Percentiles rank a stretch among this genome's conserved stretches.
These are phyloP conservation scores for Pseudanteris insignis DNA, from an alignment of 2,888 invertebrate species.

Conservation along the genomic window DNA sequence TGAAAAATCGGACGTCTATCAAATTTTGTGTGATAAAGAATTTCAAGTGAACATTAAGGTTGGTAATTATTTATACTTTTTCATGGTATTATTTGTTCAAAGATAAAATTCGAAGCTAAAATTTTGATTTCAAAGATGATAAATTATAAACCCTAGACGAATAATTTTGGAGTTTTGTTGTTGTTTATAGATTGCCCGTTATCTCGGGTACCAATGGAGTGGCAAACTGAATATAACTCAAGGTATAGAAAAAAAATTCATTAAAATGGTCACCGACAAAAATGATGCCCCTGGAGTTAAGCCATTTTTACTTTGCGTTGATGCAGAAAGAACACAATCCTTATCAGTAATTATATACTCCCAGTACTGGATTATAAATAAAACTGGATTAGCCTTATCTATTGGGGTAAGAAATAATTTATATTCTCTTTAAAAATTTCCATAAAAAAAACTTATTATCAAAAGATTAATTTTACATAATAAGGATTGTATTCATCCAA, in stretches of 20 bases:
- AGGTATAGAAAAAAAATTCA: conserved; percentile 72
- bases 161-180: too few species aligned
- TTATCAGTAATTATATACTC: conserved; percentile 78
- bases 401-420: too few species aligned
- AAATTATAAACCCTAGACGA: too few species aligned
- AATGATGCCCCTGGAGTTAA: conserved; percentile 73
- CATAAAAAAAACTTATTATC: too few species aligned
- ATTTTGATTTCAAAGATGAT: too few species aligned
- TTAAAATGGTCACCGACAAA: conserved; percentile 74
- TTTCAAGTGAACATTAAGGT: conserved; percentile 68
- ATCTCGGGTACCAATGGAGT: conserved; percentile 76
- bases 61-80: conserved; percentile 18
- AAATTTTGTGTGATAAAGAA: conserved; percentile 72
- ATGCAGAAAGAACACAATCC: conserved; percentile 72
- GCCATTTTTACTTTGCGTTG: conserved; percentile 75
- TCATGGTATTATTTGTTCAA: neutral
- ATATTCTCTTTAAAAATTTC: too few species aligned
- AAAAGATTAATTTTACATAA: too few species aligned
- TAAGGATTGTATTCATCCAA: too few species aligned
- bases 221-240: conserved; percentile 76
- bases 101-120: neutral
- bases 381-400: conserved; percentile 83
- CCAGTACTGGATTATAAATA: conserved; percentile 90
- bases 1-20: conserved; percentile 76
- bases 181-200: conserved; percentile 73